Percentiles rank a stretch among this genome's conserved stretches.
Evolutionary conservation across 2,797 vertebrate species (phyloP).

Genomic region (Lates japonicus): DNA sequence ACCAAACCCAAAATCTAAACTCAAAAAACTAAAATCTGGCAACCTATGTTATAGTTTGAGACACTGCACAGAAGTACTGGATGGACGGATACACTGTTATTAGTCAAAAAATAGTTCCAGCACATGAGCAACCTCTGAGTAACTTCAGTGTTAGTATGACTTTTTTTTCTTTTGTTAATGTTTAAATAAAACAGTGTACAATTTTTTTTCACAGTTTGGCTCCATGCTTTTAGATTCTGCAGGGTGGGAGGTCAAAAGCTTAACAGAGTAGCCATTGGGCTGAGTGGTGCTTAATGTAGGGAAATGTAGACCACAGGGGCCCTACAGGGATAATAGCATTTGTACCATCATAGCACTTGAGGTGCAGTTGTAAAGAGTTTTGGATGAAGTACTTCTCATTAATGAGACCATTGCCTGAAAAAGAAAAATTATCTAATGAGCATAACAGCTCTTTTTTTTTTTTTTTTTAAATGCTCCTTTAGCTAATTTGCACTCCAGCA

Average conservation of each 20-base stretch:
- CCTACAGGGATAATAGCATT: conserved; percentile 16
- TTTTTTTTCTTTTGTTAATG: background rate
- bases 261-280: background rate
- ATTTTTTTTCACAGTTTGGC: background rate
- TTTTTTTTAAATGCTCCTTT: conserved; percentile 21
- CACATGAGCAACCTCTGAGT: too few species aligned
- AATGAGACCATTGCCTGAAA: conserved; percentile 25
- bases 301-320: background rate
- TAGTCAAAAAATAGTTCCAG: too few species aligned
- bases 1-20: too few species aligned
- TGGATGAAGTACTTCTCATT: conserved; percentile 6
- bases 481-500: conserved; percentile 22
- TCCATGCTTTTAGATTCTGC: background rate
- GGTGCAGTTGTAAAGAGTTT: conserved; percentile 1
- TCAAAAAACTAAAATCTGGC: too few species aligned
- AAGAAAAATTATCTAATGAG: conserved; percentile 21
- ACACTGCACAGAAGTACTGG: background rate
- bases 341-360: conserved; percentile 18
- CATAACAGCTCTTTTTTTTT: background rate
- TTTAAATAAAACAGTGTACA: background rate
- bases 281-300: conserved; percentile 1
- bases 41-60: too few species aligned
- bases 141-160: background rate
- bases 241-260: background rate
- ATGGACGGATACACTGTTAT: background rate